A percentile compares a stretch with the other conserved stretches of the same genome.
phyloP scores from a whole-genome alignment of 1,140 invertebrate genomes.

The Cyclargus thomasi region DNA sequence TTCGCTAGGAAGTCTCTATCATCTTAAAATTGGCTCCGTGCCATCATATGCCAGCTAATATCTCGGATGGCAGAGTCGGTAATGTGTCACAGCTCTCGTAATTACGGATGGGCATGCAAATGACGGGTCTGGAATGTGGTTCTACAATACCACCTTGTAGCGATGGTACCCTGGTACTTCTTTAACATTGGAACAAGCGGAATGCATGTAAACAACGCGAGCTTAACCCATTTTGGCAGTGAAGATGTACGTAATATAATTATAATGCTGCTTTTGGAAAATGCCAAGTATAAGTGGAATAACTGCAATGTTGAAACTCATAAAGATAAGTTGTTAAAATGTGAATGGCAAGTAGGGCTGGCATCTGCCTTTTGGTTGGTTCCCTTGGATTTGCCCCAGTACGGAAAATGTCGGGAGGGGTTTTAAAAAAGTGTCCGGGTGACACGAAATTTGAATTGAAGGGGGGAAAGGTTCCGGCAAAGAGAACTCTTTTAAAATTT shows the following conservation, averaged over 20 bases:
- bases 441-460: too few relatives aligned
- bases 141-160: background rate
- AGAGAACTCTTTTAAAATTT: too few relatives aligned
- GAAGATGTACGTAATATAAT: background rate
- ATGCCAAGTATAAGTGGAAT: background rate
- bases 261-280: background rate
- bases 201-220: too few relatives aligned
- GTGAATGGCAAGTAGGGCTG: too few relatives aligned
- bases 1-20: background rate
- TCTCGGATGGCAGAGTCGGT: background rate
- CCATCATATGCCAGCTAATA: background rate
- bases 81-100: background rate
- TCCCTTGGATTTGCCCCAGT: too few relatives aligned
- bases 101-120: background rate
- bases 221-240: background rate
- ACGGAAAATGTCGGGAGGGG: too few relatives aligned
- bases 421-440: too few relatives aligned
- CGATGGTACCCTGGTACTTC: background rate
- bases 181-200: background rate
- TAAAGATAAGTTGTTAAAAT: too few relatives aligned
- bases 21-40: background rate
- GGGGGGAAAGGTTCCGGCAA: too few relatives aligned
- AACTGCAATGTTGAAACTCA: too few relatives aligned
- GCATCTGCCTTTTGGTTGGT: too few relatives aligned
- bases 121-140: background rate